These are phyloP conservation scores for Reticulitermes lucifugus DNA, from an alignment of 2,888 invertebrate species.

Conservation along the genomic window DNA sequence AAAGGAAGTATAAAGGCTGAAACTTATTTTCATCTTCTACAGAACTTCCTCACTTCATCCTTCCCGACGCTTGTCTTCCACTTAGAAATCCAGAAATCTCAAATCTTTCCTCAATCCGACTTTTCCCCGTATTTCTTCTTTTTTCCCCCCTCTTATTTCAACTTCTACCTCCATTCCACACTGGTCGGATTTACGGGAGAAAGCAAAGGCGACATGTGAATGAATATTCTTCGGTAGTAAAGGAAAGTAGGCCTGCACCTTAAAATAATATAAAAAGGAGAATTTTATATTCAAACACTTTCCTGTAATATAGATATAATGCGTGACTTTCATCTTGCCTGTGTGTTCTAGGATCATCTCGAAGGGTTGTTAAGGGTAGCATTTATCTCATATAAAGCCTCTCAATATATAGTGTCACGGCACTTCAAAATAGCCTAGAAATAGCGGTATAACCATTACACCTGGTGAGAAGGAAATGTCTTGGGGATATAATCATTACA, in stretches of 20 bases:
- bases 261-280: too few relatives aligned
- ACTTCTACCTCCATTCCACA: not conserved
- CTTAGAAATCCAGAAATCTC: not conserved
- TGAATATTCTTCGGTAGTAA: not conserved
- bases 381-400: too few relatives aligned
- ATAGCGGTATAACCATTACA: too few relatives aligned
- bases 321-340: too few relatives aligned
- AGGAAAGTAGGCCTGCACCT: not conserved
- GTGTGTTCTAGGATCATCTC: too few relatives aligned
- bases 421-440: too few relatives aligned
- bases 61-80: not conserved
- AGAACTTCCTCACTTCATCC: conserved; percentile 32
- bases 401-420: too few relatives aligned
- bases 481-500: too few relatives aligned
- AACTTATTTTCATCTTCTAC: conserved; percentile 34
- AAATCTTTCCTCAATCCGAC: conserved; percentile 35
- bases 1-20: not conserved
- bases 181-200: conserved; percentile 11
- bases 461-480: too few relatives aligned
- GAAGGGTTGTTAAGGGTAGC: too few relatives aligned
- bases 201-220: not conserved
- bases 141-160: not conserved
- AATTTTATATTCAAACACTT: too few relatives aligned
- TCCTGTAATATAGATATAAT: too few relatives aligned
- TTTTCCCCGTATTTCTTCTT: not conserved